Base-by-base conservation (phyloP, 2,113 vertebrate genomes). In the Pseudonaja textilis region DNA sequence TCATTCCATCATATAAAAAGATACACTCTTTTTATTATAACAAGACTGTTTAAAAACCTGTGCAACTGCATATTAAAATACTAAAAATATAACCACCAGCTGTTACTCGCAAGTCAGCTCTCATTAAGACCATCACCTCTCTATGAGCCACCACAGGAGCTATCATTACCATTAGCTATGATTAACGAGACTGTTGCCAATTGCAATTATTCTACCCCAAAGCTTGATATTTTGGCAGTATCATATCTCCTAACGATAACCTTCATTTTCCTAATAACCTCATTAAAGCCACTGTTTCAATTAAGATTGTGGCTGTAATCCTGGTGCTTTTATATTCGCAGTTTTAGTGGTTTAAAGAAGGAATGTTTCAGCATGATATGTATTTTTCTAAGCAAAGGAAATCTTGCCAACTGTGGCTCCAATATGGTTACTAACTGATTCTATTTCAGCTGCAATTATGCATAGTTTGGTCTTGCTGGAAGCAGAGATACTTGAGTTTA, bases 91-190 rank as follows among this genome's bases (percentile, higher is more conserved):
- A 95, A 54, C 88, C 39, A 95, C 94, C 96, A 97, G 96, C 96
- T 97, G 96, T 96, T 96, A 96, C 92, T 95, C 95, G 87, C 93
- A 93, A 97, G 95, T 95, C 96, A 95, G 95, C 88, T 95, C 96
- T 96, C 95, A 96, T 95, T 96, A 95, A 95, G 96, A 96, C 95
- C 94, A 93, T 96, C 96, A 97, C 95, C 96, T 95, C 96, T 96
- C 96, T 93, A 95, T 93, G 93, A 96, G 95, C 93, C 96, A 95
- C 96, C 91, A 95, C 94, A 87, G 97, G 96, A 96, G 94, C 95
- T 96, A 96, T 96, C 96, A 96, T 96, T 95, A 97, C 96, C 96
- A 95, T 96, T 96, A 96, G 95, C 94, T 95, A 95, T 96, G 96
- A 97, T 97, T 97, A 96, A 97, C 96, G 95, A 96, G 95, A 94